Evolutionary conservation across 2,888 invertebrate species (phyloP).

Genomic region (Drosophila mayaguana): DNA sequence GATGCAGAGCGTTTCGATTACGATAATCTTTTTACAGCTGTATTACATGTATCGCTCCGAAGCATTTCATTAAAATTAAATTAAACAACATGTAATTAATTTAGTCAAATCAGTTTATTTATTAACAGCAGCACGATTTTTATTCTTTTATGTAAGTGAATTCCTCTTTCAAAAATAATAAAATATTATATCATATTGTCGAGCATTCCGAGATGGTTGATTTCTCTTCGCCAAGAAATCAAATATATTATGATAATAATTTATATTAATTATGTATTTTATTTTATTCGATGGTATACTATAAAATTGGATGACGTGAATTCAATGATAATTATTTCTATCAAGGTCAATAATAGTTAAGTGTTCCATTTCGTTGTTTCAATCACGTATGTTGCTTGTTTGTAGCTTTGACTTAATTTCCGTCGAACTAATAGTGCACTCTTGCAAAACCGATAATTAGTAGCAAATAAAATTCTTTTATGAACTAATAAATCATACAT

Average conservation of each 20-base stretch:
- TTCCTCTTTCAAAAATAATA: neutral
- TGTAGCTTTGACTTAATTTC: neutral
- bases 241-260: neutral
- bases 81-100: neutral
- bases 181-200: neutral
- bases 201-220: neutral
- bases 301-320: neutral
- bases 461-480: constrained; percentile 15
- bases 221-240: neutral
- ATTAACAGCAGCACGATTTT: neutral
- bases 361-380: constrained; percentile 9
- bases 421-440: neutral
- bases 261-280: neutral
- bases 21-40: neutral
- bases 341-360: neutral
- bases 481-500: constrained; percentile 33
- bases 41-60: neutral
- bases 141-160: neutral
- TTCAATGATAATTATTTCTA: neutral
- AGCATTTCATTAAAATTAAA: neutral
- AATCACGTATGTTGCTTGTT: neutral
- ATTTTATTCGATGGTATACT: neutral
- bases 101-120: neutral
- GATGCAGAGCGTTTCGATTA: neutral
- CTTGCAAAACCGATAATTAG: constrained; percentile 10